Evolutionary conservation across 1,140 invertebrate species (phyloP).

Genomic region (Nixonia krombeini): DNA sequence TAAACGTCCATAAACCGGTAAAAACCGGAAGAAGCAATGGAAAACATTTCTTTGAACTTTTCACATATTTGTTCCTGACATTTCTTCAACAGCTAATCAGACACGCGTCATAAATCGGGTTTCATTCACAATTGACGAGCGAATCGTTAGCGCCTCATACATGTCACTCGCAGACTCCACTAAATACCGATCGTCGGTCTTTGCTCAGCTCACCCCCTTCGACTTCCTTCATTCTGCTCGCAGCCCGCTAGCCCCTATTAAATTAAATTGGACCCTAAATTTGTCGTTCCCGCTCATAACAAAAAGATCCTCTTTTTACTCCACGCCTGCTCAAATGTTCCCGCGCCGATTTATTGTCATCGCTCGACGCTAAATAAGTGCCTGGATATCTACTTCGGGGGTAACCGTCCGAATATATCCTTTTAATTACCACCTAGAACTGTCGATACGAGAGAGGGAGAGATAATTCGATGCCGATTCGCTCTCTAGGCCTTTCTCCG

Average conservation of each 20-base stretch:
- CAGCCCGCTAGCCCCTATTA: conserved; percentile 59
- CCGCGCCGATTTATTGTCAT: conserved; percentile 49
- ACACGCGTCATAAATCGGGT: conserved; percentile 47
- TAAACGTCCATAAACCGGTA: no score
- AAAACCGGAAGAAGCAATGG: no score
- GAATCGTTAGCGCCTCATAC: conserved; percentile 55
- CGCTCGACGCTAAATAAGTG: conserved; percentile 37
- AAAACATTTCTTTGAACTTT: not conserved
- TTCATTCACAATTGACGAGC: conserved; percentile 36
- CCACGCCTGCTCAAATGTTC: conserved; percentile 14
- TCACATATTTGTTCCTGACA: conserved; percentile 23
- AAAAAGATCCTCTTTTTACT: conserved; percentile 55
- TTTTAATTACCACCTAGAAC: conserved; percentile 55
- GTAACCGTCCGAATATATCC: conserved; percentile 41
- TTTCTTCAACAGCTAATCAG: conserved; percentile 35
- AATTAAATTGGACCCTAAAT: conserved; percentile 69
- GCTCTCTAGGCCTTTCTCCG: conserved; percentile 34
- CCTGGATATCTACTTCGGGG: conserved; percentile 13
- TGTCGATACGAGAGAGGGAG: conserved; percentile 33
- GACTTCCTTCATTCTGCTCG: conserved; percentile 46
- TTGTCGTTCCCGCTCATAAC: conserved; percentile 45
- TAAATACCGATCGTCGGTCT: conserved; percentile 68
- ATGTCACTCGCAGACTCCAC: conserved; percentile 67
- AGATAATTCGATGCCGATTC: conserved; percentile 49
- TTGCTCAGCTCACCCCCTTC: conserved; percentile 56